Evolutionary conservation across 2,797 vertebrate genomes (phyloP).

Genomic region (Falco cherrug): DNA sequence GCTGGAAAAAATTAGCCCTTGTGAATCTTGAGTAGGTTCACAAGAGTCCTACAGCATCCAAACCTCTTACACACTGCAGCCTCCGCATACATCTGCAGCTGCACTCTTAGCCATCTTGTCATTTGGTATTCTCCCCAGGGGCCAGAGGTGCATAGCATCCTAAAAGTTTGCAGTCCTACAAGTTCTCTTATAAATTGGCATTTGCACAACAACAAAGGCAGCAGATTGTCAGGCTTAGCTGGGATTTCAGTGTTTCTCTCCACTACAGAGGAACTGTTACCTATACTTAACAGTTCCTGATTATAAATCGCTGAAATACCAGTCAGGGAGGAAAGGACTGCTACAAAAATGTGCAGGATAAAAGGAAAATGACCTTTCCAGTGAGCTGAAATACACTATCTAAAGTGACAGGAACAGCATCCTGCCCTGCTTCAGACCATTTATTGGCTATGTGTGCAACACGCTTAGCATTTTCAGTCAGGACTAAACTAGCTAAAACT

Average conservation of each 20-base stretch:
- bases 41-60: neutral
- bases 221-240: neutral
- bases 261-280: neutral
- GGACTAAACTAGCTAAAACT: neutral
- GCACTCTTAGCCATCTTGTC: neutral
- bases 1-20: neutral
- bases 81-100: neutral
- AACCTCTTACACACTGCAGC: neutral
- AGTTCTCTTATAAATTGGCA: neutral
- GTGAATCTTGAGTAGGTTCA: neutral
- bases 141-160: neutral
- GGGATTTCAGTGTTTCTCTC: neutral
- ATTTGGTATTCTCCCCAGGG: neutral
- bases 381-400: neutral
- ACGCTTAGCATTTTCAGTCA: neutral
- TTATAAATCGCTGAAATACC: neutral
- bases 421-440: neutral
- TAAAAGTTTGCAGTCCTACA: neutral
- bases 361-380: neutral
- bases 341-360: neutral
- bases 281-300: neutral
- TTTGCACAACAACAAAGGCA: neutral
- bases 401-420: neutral
- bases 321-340: neutral
- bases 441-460: neutral